A percentile compares a stretch with the other conserved stretches of the same genome.
Evolutionary conservation across 2,888 invertebrate genomes (phyloP).

Genomic region (Gordius sp.): DNA sequence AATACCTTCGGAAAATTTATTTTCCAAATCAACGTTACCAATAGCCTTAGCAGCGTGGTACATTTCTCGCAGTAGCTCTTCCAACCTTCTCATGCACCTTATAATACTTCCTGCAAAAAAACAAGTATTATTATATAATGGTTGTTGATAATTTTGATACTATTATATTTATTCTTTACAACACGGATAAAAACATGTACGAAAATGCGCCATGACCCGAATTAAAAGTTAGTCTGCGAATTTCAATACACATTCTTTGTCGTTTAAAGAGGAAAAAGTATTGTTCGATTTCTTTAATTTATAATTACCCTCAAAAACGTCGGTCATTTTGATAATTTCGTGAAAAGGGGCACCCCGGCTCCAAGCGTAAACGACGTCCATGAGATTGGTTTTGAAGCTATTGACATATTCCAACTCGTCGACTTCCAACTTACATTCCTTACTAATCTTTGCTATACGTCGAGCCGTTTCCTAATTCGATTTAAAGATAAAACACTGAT

Average conservation of each 20-base stretch:
- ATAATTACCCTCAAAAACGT: constrained; percentile 59
- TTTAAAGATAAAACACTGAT: too few species aligned
- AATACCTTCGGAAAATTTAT: constrained; percentile 65
- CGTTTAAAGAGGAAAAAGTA: too few species aligned
- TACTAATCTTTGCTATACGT: constrained; percentile 58
- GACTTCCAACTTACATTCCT: constrained; percentile 35
- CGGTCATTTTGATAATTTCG: constrained; percentile 77
- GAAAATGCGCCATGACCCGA: too few species aligned
- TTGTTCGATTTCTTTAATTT: too few species aligned
- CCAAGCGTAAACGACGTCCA: constrained; percentile 91
- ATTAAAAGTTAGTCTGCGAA: constrained; percentile 14
- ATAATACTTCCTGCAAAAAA: constrained; percentile 44
- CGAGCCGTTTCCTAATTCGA: constrained; percentile 59
- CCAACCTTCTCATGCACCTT: constrained; percentile 72
- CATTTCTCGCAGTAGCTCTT: constrained; percentile 77
- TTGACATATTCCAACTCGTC: constrained; percentile 70
- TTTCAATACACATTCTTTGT: background rate
- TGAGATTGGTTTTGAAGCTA: constrained; percentile 68
- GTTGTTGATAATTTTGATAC: too few species aligned
- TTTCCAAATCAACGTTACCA: constrained; percentile 74
- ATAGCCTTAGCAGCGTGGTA: constrained; percentile 83
- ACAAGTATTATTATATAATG: too few species aligned
- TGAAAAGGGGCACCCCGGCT: constrained; percentile 67
- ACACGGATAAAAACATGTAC: too few species aligned
- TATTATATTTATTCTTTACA: too few species aligned